These are phyloP conservation scores for Chrysopa pallens DNA, from an alignment of 1,140 invertebrate genomes.

Conservation along the genomic window DNA sequence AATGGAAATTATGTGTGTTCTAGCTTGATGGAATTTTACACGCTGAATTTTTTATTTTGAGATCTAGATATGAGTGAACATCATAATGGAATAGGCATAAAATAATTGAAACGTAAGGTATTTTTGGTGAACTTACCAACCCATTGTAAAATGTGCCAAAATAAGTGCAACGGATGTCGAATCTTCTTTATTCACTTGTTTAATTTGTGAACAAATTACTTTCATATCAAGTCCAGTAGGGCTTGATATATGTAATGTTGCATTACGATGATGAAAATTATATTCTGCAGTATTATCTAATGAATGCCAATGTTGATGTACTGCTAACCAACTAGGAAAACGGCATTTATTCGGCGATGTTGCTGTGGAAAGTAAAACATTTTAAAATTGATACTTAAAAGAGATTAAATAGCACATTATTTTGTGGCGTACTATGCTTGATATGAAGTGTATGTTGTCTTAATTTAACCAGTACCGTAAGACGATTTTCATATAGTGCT, in stretches of 20 bases:
- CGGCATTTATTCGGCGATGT: conserved; percentile 39
- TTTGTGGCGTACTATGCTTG: too few relatives aligned
- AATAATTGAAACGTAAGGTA: too few relatives aligned
- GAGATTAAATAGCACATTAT: too few relatives aligned
- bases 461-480: too few relatives aligned
- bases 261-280: conserved; percentile 44
- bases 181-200: conserved; percentile 31
- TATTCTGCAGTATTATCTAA: conserved; percentile 47
- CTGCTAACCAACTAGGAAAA: conserved; percentile 47
- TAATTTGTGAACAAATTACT: conserved; percentile 38
- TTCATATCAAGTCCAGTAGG: conserved; percentile 36
- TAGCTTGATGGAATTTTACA: too few relatives aligned
- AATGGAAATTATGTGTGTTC: too few relatives aligned
- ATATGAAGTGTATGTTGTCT: too few relatives aligned
- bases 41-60: too few relatives aligned
- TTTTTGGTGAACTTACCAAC: conserved; percentile 32
- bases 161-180: conserved; percentile 25
- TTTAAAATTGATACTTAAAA: too few relatives aligned
- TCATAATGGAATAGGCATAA: too few relatives aligned
- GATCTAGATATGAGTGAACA: too few relatives aligned
- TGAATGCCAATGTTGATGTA: conserved; percentile 47
- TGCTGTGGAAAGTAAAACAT: conserved; percentile 25
- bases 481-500: too few relatives aligned
- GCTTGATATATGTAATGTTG: conserved; percentile 36
- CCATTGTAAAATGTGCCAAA: conserved; percentile 41